phyloP scores from a whole-genome alignment of 2,888 invertebrate genomes.

The Campoplex nolae region DNA sequence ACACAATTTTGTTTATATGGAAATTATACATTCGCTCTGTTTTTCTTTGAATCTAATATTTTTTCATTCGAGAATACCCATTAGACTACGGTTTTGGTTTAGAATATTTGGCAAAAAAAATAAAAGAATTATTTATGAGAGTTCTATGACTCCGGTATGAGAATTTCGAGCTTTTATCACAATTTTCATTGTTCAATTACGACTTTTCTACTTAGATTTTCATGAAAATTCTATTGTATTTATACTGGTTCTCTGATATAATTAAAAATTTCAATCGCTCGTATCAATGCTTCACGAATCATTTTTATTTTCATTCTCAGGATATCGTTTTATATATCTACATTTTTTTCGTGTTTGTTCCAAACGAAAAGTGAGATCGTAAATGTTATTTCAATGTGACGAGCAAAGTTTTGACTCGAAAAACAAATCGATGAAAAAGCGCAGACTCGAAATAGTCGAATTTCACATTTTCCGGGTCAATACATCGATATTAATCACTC shows the following conservation, averaged over 20 bases:
- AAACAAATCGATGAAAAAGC: not conserved
- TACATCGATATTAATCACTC: constrained; percentile 24
- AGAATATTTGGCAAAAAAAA: not conserved
- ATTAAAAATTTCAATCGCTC: not conserved
- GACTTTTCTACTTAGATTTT: not conserved
- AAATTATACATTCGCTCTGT: too few species aligned
- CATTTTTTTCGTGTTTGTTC: not conserved
- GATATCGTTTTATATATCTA: too few species aligned
- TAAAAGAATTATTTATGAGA: too few species aligned
- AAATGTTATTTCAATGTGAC: not conserved
- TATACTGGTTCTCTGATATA: not conserved
- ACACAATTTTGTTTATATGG: too few species aligned
- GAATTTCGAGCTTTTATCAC: not conserved
- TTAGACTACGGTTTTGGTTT: too few species aligned
- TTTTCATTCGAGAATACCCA: too few species aligned
- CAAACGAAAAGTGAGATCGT: not conserved
- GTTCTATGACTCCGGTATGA: too few species aligned
- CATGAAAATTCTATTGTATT: too few species aligned
- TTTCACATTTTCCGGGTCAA: not conserved
- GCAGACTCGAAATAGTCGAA: not conserved
- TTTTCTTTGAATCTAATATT: too few species aligned
- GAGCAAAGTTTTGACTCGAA: not conserved
- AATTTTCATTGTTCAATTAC: not conserved
- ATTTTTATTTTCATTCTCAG: not conserved
- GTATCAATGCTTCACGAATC: not conserved